phyloP scores from a whole-genome alignment of 2,113 vertebrate species.

The Sylvietta virens region DNA sequence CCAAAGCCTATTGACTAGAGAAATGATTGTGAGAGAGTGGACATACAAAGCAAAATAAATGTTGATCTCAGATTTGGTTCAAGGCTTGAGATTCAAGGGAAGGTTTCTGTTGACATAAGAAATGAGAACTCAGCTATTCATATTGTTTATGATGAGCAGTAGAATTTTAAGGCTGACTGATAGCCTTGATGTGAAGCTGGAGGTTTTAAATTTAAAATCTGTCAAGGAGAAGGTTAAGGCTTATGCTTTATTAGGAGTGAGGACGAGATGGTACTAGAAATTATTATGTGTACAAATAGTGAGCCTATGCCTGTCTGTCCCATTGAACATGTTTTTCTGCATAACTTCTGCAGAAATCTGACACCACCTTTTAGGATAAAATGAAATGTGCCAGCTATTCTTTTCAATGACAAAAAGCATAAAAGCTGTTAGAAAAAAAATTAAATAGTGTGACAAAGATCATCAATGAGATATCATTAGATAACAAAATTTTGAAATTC shows the following conservation, averaged over 20 bases:
- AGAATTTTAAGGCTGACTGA: conserved; percentile 26
- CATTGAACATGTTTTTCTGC: neutral
- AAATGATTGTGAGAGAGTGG: neutral
- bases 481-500: neutral
- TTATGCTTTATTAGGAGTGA: conserved; percentile 9
- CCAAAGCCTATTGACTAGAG: neutral
- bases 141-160: conserved; percentile 1
- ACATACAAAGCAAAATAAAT: neutral
- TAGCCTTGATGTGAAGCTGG: neutral
- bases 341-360: neutral
- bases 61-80: neutral
- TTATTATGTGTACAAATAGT: neutral
- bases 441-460: neutral
- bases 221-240: conserved; percentile 29
- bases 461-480: neutral
- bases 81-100: conserved; percentile 15
- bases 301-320: neutral
- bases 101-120: neutral
- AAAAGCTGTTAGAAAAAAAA: neutral
- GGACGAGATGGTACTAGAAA: neutral
- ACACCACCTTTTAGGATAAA: neutral
- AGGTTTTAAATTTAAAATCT: conserved; percentile 37
- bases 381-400: neutral
- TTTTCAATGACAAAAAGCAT: neutral
- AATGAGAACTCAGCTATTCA: neutral